A percentile compares a stretch with the other conserved stretches of the same genome.
These are phyloP conservation scores for Lepidurus couesii DNA, from an alignment of 1,140 invertebrate genomes.

Conservation along the genomic window DNA sequence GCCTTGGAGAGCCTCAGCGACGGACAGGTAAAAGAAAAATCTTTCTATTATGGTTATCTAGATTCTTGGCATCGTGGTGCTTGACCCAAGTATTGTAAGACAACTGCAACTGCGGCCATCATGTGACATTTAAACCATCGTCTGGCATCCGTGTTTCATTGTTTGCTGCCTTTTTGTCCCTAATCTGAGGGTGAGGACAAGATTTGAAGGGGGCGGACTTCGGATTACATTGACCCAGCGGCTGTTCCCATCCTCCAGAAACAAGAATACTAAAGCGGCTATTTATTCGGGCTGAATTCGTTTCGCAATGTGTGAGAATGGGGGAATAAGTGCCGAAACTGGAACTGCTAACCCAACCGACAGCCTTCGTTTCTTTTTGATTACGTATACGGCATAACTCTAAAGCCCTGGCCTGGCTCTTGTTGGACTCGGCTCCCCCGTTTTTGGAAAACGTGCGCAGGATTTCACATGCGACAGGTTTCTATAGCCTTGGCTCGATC, in stretches of 20 bases:
- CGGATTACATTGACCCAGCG: too few relatives aligned
- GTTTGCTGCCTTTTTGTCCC: too few relatives aligned
- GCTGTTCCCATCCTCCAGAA: too few relatives aligned
- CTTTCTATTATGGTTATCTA: not conserved
- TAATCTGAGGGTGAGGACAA: too few relatives aligned
- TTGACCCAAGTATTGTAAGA: too few relatives aligned
- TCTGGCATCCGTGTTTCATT: too few relatives aligned
- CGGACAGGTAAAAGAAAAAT: constrained; percentile 56
- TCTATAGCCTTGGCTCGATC: constrained; percentile 18
- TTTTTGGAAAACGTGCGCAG: not conserved
- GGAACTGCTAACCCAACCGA: not conserved
- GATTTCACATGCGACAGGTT: constrained; percentile 18
- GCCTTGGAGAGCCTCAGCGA: constrained; percentile 88
- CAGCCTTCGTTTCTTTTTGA: not conserved
- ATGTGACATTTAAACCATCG: too few relatives aligned
- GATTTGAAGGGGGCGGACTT: too few relatives aligned
- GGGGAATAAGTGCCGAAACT: not conserved
- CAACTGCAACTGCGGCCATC: too few relatives aligned
- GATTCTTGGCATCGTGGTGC: too few relatives aligned
- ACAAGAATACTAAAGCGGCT: too few relatives aligned
- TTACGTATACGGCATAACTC: not conserved
- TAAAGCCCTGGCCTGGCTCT: not conserved
- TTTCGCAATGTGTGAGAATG: not conserved
- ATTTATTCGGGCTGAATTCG: too few relatives aligned
- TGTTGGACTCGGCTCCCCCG: not conserved